Conservation (phyloP, 1,140 invertebrate species). For the Drosophila sp. region DNA sequence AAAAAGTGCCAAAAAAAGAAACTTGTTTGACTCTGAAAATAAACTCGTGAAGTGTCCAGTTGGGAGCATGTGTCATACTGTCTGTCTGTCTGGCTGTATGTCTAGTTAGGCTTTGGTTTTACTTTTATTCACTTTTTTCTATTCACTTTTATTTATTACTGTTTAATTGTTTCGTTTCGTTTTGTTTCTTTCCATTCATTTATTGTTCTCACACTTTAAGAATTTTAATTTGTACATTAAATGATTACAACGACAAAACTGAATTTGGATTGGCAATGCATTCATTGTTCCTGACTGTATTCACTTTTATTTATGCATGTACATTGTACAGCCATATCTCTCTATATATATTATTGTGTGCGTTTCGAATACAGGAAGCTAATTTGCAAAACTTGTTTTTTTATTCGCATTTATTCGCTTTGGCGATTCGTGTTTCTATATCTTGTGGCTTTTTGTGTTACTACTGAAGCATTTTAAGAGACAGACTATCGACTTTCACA, state of each 20-base stretch:
- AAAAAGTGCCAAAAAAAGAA: constrained; percentile 55
- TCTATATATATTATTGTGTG: constrained; percentile 16
- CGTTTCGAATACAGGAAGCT: constrained; percentile 47
- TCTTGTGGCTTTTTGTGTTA: constrained; percentile 7
- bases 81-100: background rate
- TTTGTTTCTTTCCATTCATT: constrained; percentile 28
- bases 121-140: constrained; percentile 4
- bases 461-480: constrained; percentile 4
- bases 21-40: constrained; percentile 49
- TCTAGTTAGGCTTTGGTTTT: constrained; percentile 14
- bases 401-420: constrained; percentile 19
- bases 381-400: constrained; percentile 50
- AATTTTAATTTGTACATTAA: constrained; percentile 49
- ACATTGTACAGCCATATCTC: background rate
- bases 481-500: constrained; percentile 30
- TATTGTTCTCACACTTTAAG: constrained; percentile 37
- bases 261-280: constrained; percentile 48
- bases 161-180: constrained; percentile 33
- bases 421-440: constrained; percentile 5
- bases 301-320: constrained; percentile 1
- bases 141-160: constrained; percentile 4
- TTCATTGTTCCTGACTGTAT: constrained; percentile 8
- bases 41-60: constrained; percentile 36
- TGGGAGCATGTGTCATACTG: constrained; percentile 42
- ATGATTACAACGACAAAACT: constrained; percentile 24